Conservation (phyloP, 1,140 invertebrate genomes). For the Eumaeus atala region DNA sequence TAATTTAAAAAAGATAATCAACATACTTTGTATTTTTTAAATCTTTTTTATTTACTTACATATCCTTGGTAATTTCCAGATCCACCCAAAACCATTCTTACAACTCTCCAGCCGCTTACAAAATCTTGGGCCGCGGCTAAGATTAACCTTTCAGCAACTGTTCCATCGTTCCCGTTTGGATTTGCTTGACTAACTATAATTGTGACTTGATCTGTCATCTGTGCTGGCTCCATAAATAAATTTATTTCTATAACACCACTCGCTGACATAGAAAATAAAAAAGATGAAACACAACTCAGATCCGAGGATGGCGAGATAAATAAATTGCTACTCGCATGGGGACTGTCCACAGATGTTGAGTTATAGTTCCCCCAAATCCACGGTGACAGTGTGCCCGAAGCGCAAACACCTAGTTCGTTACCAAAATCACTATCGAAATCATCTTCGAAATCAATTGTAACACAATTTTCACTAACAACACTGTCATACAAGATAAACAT, state of each 20-base stretch:
- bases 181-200: slow-evolving; percentile 31
- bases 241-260: slow-evolving; percentile 24
- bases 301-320: slow-evolving; percentile 18
- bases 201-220: slow-evolving; percentile 27
- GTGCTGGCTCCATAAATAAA: slow-evolving; percentile 20
- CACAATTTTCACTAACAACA: slow-evolving; percentile 22
- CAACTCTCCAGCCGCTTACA: slow-evolving; percentile 32
- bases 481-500: slow-evolving; percentile 11
- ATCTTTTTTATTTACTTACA: slow-evolving; percentile 38
- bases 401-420: slow-evolving; percentile 8
- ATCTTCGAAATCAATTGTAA: slow-evolving; percentile 21
- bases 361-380: slow-evolving; percentile 10
- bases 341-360: slow-evolving; percentile 8
- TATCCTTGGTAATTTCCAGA: slow-evolving; percentile 25
- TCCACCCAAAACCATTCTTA: slow-evolving; percentile 21
- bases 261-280: slow-evolving; percentile 18
- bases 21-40: no score
- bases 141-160: slow-evolving; percentile 23
- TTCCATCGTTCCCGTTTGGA: slow-evolving; percentile 23
- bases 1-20: neutral
- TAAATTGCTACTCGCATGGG: slow-evolving; percentile 6
- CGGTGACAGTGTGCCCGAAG: neutral
- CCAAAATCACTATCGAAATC: slow-evolving; percentile 9
- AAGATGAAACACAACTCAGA: slow-evolving; percentile 26
- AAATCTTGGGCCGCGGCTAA: slow-evolving; percentile 19